Conservation (phyloP, 64 coral and sea anemone species). For the Montipora sp. region DNA sequence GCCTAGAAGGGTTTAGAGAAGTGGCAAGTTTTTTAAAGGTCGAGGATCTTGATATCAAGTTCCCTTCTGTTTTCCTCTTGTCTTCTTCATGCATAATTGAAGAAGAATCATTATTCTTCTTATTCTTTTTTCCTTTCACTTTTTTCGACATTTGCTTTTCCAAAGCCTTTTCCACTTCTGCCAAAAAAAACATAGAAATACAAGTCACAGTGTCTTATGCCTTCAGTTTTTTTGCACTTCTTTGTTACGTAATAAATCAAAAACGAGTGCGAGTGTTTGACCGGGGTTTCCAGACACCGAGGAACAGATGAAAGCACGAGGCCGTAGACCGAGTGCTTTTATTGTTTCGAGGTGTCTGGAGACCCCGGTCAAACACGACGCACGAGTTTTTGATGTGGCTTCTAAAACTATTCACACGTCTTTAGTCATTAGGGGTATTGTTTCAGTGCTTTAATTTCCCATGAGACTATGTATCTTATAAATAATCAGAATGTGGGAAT, state of each 20-base stretch:
- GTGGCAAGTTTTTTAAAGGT: conserved; percentile 57
- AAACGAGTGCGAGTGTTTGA: conserved; percentile 68
- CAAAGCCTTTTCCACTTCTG: conserved; percentile 92
- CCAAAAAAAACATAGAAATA: neutral
- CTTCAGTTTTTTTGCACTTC: neutral
- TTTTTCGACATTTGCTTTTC: conserved; percentile 82
- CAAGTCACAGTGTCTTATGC: neutral
- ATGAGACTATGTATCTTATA: no score
- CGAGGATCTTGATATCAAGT: conserved; percentile 54
- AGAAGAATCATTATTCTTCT: conserved; percentile 19
- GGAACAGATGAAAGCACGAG: conserved; percentile 52
- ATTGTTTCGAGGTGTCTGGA: conserved; percentile 14
- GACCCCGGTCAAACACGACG: conserved; percentile 7
- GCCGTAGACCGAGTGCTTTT: conserved; percentile 18
- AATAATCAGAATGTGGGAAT: no score
- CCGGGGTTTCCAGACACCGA: conserved; percentile 49
- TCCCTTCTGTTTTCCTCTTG: conserved; percentile 11
- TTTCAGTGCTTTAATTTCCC: no score
- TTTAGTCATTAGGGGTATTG: no score
- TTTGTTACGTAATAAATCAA: conserved; percentile 24
- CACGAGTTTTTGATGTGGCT: conserved; percentile 14
- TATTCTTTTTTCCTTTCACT: conserved; percentile 65
- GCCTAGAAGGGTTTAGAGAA: conserved; percentile 50
- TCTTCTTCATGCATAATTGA: conserved; percentile 19
- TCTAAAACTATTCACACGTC: conserved; percentile 12